A percentile compares a stretch with the other conserved stretches of the same genome.
phyloP scores from a whole-genome alignment of 2,888 invertebrate genomes.

The Zelleria hepariella region DNA sequence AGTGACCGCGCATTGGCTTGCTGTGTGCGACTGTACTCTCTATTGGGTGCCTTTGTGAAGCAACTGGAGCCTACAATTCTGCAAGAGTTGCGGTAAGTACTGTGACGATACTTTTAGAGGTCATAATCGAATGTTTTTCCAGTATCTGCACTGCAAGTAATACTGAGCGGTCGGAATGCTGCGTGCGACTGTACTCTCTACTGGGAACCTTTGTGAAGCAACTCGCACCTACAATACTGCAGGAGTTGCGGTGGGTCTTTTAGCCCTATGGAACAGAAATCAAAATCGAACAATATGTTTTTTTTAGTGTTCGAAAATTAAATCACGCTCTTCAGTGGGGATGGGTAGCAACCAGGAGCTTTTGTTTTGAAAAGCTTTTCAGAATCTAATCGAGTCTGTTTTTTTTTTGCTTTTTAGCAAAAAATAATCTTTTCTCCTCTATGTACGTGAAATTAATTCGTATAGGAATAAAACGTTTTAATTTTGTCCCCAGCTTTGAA shows the following conservation, averaged over 20 bases:
- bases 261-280: no score
- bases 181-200: neutral
- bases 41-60: neutral
- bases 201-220: neutral
- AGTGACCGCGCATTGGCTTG: conserved; percentile 34
- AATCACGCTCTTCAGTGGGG: no score
- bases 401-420: no score
- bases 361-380: no score
- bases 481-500: conserved; percentile 55
- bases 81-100: neutral
- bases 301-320: no score
- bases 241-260: neutral
- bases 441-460: no score
- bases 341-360: no score
- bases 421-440: no score
- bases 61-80: neutral
- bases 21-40: conserved; percentile 1
- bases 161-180: conserved; percentile 36
- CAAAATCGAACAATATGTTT: no score
- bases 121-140: no score
- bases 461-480: neutral
- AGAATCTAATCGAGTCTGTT: no score
- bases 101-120: no score
- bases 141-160: conserved; percentile 23
- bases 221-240: neutral